Conservation (phyloP, 1,140 invertebrate genomes). For the Papilio xuthus region DNA sequence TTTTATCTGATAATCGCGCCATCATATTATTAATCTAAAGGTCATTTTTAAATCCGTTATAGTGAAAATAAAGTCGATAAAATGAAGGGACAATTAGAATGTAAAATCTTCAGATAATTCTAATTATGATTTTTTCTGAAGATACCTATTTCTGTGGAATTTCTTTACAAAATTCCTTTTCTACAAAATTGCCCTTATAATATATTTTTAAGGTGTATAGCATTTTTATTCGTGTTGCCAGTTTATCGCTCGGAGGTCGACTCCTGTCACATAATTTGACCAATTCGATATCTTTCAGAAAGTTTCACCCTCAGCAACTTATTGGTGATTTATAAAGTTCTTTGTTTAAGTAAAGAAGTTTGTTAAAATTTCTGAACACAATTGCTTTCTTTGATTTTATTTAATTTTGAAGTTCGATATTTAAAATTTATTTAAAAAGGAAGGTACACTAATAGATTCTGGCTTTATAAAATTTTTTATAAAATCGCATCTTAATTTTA, state of each 20-base stretch:
- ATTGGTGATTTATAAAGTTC: conserved; percentile 15
- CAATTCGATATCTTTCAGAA: conserved; percentile 42
- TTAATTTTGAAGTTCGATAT: neutral
- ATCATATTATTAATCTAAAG: too few relatives aligned
- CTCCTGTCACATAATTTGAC: conserved; percentile 53
- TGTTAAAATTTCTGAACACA: neutral
- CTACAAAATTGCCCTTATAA: conserved; percentile 14
- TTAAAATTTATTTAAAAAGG: too few relatives aligned
- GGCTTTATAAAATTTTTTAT: too few relatives aligned
- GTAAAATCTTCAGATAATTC: neutral
- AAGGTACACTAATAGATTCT: too few relatives aligned
- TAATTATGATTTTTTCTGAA: neutral
- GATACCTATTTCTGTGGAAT: neutral
- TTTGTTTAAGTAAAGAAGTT: too few relatives aligned
- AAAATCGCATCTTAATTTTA: too few relatives aligned
- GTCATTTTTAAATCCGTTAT: neutral
- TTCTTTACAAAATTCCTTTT: neutral
- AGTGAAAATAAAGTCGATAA: neutral
- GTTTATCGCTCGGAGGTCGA: conserved; percentile 21
- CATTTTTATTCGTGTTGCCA: conserved; percentile 46
- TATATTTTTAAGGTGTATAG: neutral
- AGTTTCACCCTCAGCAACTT: conserved; percentile 15
- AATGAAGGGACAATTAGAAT: neutral
- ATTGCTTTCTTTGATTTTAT: neutral
- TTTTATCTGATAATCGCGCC: too few relatives aligned